Percentiles rank a stretch among this genome's conserved stretches.
Conservation (phyloP, 1,140 invertebrate genomes). For the Maconellicoccus hirsutus region DNA sequence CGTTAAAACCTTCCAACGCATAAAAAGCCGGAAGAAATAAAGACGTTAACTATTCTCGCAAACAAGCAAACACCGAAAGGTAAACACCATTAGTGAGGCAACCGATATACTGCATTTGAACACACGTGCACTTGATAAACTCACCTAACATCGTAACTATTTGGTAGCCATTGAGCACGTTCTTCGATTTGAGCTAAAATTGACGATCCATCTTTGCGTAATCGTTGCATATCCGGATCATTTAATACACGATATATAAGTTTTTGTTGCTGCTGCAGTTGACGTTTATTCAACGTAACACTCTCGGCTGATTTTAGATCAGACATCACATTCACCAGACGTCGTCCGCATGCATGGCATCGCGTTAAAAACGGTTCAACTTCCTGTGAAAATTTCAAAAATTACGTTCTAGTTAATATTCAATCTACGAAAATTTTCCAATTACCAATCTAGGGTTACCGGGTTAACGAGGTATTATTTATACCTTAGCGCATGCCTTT, state of each 20-base stretch:
- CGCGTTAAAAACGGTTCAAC: constrained; percentile 40
- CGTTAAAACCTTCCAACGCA: neutral
- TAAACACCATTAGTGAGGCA: neutral
- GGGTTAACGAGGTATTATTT: constrained; percentile 15
- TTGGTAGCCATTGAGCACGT: constrained; percentile 36
- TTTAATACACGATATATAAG: constrained; percentile 38
- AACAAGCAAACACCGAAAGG: neutral
- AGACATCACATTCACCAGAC: constrained; percentile 39
- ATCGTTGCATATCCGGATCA: constrained; percentile 39
- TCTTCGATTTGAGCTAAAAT: constrained; percentile 40
- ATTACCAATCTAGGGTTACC: neutral
- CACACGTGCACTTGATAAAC: neutral
- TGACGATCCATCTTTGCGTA: constrained; percentile 38
- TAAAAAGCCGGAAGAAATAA: neutral
- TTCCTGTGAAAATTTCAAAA: constrained; percentile 31
- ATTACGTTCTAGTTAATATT: neutral
- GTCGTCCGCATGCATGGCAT: constrained; percentile 39
- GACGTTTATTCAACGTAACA: constrained; percentile 33
- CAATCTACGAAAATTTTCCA: neutral
- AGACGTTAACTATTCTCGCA: neutral
- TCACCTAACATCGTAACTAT: constrained; percentile 36
- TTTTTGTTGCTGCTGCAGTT: constrained; percentile 42
- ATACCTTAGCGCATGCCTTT: neutral
- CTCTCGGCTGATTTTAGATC: constrained; percentile 39
- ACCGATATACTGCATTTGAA: neutral